Percentiles rank a stretch among this genome's conserved stretches.
These are phyloP conservation scores for Aldrovandia affinis DNA, from an alignment of 2,797 vertebrate genomes.

Conservation along the genomic window DNA sequence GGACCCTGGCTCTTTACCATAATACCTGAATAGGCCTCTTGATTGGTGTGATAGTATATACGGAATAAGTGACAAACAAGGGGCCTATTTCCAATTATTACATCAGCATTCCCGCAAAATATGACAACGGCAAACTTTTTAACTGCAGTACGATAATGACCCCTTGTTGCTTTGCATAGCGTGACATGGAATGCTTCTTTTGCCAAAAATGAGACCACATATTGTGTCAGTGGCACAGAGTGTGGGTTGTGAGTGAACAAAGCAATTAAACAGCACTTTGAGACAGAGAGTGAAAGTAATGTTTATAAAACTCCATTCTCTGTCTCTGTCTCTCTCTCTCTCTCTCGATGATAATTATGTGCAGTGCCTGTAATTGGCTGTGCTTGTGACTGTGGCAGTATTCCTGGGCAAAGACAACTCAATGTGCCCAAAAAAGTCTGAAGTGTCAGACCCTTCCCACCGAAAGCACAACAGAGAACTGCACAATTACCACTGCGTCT, in stretches of 20 bases:
- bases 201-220: constrained; percentile 75
- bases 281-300: constrained; percentile 62
- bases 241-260: constrained; percentile 77
- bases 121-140: constrained; percentile 72
- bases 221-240: constrained; percentile 77
- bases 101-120: constrained; percentile 74
- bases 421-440: constrained; percentile 89
- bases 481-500: constrained; percentile 89
- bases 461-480: constrained; percentile 89
- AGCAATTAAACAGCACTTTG: constrained; percentile 79
- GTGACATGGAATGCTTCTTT: constrained; percentile 57
- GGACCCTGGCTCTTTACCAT: neutral
- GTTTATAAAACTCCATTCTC: constrained; percentile 20
- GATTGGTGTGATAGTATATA: constrained; percentile 75
- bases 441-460: constrained; percentile 87
- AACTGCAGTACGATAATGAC: constrained; percentile 75
- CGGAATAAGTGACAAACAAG: constrained; percentile 68
- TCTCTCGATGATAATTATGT: constrained; percentile 74
- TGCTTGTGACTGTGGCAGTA: constrained; percentile 79
- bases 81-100: constrained; percentile 60
- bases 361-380: constrained; percentile 84
- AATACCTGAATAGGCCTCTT: constrained; percentile 49
- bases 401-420: constrained; percentile 95
- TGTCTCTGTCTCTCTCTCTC: constrained; percentile 36
- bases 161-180: constrained; percentile 70